Evolutionary conservation across 2,797 vertebrate species (phyloP), one percentile per base, ranked within the genome.

Genomic region (Fistularia commersonii): DNA sequence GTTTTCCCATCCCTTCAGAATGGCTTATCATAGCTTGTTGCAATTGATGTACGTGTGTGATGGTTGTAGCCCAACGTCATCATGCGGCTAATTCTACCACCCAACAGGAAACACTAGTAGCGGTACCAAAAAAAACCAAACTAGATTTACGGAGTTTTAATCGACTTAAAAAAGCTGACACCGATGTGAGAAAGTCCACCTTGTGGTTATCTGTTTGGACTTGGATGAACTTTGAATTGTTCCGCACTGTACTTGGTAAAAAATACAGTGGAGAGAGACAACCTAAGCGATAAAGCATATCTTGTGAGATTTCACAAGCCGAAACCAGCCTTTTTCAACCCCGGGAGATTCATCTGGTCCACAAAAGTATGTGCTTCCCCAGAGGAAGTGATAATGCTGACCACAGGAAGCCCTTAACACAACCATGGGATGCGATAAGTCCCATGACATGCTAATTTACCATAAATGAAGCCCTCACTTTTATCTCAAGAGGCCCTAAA

Each of bases 321-420:
- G 23, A 23, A 23, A 23, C 53, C 45, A 49, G 32, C 13, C 14
- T 7, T 40, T 41, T 61, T 38, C 36, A 54, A 56, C 15, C 15
- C 31, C 52, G 34, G 8, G 50, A 51, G 45, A 39, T 54, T 50
- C 49, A 40, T 61, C 56, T 63, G 61, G 57, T 76, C 73, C 51
- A 69, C 51, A 72, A 64, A 63, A 74, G 58, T 63, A 70, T 45
- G 64, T 77, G 44, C 23, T 51, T 8, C n/a, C 65, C 72, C 71
- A 80, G 69, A 88, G 86, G 88, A 89, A 83, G 77, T 77, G 79
- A 90, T 87, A 80, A 80, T 55, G 41, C 53, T 58, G 67, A 82
- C 80, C 83, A 82, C 72, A 83, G 86, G 87, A 88, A 88, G 75
- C 32, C 31, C 42, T 72, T 67, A 80, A 76, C 69, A 45, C 53